Base-by-base conservation (phyloP, 1,140 invertebrate genomes). In the Zaprionus gabonicus region DNA sequence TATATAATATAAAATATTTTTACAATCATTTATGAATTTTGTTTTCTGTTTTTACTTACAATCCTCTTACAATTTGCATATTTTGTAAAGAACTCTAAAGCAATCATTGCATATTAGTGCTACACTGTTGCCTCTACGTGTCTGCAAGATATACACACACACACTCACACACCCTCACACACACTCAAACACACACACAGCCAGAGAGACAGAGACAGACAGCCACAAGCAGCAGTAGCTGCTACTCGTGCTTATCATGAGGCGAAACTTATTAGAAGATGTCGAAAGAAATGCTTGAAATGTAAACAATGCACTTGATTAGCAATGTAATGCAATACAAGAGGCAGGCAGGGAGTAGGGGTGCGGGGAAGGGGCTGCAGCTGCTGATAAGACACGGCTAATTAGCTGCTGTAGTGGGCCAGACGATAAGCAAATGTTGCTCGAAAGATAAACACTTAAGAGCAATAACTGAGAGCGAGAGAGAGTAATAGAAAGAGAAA, bases 261-360 rank as follows among this genome's bases (percentile, higher is more conserved):
- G 28, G n/a, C 36, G 46, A 76, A 86, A 83, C 67, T 86, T 82
- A 86, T 86, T 86, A 78, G 80, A 75, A 83, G 66, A 76, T 85
- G 76, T 85, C 71, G 58, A 75, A 65, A 81, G 66, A 78, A 78
- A 76, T 85, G 76, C 76, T 81, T 66, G 73, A 82, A 88, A 83
- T 83, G 84, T 76, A 88, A 88, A 84, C 83, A 87, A 75, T 65
- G 64, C 56, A 78, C 71, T 88, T 87, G 81, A 87, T 87, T 87
- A 79, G 71, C 80, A 67, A 68, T 87, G 84, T 88, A 57, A 58
- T 64, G 59, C 57, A 69, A 78, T 49, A 25, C 10, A 2, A 17
- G 20, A 25, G 46, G 17, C 46, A 25, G 46, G 46, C 17, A n/a
- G 41, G 38, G 38, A 5, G 5, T 10, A 13, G 34, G 34, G 38